phyloP scores from a whole-genome alignment of 2,797 vertebrate species.

The Forpus xanthops region DNA sequence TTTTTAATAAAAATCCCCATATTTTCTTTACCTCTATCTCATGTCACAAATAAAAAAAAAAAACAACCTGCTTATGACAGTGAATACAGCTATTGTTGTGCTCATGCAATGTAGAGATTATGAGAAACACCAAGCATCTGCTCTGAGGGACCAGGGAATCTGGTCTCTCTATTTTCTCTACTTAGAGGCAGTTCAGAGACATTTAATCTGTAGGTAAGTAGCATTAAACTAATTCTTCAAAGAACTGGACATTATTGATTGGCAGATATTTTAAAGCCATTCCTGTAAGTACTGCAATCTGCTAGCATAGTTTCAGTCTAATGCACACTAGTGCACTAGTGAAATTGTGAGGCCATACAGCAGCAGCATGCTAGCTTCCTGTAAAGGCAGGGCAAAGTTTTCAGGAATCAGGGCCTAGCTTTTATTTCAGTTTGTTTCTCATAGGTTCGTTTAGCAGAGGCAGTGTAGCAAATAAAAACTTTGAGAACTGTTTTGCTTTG shows the following conservation, averaged over 20 bases:
- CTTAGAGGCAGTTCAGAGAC: neutral
- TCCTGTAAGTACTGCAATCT: neutral
- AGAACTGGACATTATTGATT: constrained; percentile 17
- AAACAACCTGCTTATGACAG: neutral
- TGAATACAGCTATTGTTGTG: neutral
- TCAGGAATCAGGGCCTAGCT: neutral
- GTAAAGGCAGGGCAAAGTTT: neutral
- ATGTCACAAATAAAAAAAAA: neutral
- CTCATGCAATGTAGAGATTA: neutral
- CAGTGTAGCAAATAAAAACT: neutral
- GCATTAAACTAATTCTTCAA: constrained; percentile 47
- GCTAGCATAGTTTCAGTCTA: neutral
- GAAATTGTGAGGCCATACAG: neutral
- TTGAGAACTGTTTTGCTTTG: neutral
- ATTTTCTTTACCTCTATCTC: neutral
- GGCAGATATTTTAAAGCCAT: constrained; percentile 15
- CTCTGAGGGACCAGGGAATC: neutral
- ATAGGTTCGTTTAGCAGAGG: neutral
- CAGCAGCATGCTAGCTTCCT: neutral
- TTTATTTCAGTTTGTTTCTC: neutral
- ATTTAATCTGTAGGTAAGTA: constrained; percentile 8
- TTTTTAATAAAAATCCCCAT: neutral
- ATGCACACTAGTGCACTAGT: neutral
- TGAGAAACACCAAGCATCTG: neutral
- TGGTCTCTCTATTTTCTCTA: neutral